Evolutionary conservation across 2,797 vertebrate species (phyloP).

Genomic region (Notoglanidium macrostoma): DNA sequence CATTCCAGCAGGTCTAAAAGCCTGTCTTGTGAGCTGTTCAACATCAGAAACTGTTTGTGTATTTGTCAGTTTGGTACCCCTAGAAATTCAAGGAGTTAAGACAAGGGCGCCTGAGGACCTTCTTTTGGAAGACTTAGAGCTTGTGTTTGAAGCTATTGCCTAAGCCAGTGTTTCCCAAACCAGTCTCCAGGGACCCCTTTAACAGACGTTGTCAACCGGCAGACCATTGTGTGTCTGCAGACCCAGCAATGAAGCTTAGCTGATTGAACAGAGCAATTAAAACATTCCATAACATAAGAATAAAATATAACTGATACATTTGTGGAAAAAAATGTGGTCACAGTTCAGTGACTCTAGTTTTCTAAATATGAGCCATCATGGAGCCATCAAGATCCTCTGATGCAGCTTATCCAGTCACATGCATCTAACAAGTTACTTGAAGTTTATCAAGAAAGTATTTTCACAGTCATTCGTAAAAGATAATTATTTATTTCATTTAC

Average conservation of each 20-base stretch:
- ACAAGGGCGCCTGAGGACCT: constrained; percentile 44
- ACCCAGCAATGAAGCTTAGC: background rate
- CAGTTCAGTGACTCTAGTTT: background rate
- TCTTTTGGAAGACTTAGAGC: constrained; percentile 25
- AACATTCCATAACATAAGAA: background rate
- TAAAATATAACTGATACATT: background rate
- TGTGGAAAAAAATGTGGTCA: background rate
- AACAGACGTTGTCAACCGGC: background rate
- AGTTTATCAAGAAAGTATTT: background rate
- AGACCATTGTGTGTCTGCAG: background rate
- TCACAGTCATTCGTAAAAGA: background rate
- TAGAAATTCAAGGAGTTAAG: constrained; percentile 56
- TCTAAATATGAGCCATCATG: background rate
- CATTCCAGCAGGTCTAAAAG: constrained; percentile 76
- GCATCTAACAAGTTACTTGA: background rate
- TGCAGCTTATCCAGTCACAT: background rate
- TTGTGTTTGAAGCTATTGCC: constrained; percentile 46
- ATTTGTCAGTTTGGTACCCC: constrained; percentile 74
- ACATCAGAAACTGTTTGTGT: constrained; percentile 79
- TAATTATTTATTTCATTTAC: background rate
- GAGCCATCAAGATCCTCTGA: background rate
- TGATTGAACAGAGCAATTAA: background rate
- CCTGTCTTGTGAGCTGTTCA: constrained; percentile 74
- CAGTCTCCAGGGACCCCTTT: background rate
- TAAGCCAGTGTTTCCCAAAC: background rate